A percentile compares a stretch with the other conserved stretches of the same genome.
phyloP scores from a whole-genome alignment of 2,797 vertebrate species.

The Sibirionetta formosa region DNA sequence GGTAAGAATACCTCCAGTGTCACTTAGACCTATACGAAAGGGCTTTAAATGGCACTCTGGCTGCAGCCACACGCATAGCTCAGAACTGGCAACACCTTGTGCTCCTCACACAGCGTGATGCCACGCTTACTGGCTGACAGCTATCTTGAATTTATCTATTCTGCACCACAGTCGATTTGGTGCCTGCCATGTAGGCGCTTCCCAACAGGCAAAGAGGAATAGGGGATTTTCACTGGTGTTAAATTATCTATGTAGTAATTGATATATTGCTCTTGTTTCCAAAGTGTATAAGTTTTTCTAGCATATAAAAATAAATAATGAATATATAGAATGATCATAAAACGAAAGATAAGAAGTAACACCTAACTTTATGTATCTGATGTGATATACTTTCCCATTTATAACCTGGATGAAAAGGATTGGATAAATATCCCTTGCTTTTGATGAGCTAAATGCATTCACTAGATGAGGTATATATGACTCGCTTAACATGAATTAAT shows the following conservation, averaged over 20 bases:
- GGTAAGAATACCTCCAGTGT: neutral
- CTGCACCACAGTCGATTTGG: neutral
- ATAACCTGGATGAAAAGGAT: neutral
- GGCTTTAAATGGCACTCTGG: neutral
- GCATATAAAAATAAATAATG: neutral
- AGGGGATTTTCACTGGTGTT: neutral
- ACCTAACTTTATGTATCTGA: neutral
- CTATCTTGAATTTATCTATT: neutral
- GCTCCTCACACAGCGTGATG: neutral
- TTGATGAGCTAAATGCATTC: neutral
- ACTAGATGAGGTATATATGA: neutral
- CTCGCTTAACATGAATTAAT: neutral
- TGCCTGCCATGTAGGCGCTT: neutral
- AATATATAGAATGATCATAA: neutral
- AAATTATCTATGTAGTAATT: neutral
- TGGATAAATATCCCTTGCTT: neutral
- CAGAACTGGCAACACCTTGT: neutral
- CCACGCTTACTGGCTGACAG: neutral
- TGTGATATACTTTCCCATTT: neutral
- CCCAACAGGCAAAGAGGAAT: neutral
- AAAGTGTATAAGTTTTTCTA: neutral
- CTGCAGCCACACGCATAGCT: neutral
- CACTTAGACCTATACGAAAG: accelerated
- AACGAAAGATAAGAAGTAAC: neutral
- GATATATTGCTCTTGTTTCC: neutral